Evolutionary conservation across 2,797 vertebrate genomes (phyloP), one percentile per base, ranked within the genome.

Genomic region (Lacerta agilis): DNA sequence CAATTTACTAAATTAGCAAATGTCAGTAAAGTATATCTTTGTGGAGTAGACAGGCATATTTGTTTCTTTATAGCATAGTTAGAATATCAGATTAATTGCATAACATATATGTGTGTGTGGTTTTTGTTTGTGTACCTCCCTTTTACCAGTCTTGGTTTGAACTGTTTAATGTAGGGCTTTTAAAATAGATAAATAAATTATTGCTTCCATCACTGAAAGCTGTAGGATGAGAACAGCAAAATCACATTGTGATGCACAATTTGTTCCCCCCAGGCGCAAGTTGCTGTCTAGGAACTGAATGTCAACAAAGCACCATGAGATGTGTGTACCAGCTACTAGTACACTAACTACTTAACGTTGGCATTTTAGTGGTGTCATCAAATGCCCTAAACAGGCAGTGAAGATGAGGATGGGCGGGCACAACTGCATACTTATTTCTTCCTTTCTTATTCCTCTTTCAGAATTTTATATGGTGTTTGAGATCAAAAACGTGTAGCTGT

Each of bases 311-410:
- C 6, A 55, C 55, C 29, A 61, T 66, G 38, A 88, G 38, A 85
- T 58, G 23, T 72, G 15, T 43, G 20, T 43, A 58, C 67, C 43
- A 38, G 13, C 41, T 36, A 10, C 7, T 43, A 55, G 6, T 49
- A 64, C 27, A 36, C 90, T 84, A 71, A 85, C 83, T 38, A 85
- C 87, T 69, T 90, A 55, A 45, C 20, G 2, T 15, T 18, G 13
- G 5, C 86, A 76, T 36, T 79, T 78, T 58, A 75, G 33, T 81
- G 85, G 23, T 81, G 43, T 36, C 89, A 1, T 11, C n/a, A 71
- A 85, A 49, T 87, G 38, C 49, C 33, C 45, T 83, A 66, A 45
- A 77, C 36, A 83, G 18, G 41, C 36, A 33, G n/a, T 88, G 36
- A 75, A 27, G 20, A 36, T 25, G 20, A n/a, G 3, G 10, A 17